phyloP scores from a whole-genome alignment of 2,113 vertebrate species.

The Merops nubicus region DNA sequence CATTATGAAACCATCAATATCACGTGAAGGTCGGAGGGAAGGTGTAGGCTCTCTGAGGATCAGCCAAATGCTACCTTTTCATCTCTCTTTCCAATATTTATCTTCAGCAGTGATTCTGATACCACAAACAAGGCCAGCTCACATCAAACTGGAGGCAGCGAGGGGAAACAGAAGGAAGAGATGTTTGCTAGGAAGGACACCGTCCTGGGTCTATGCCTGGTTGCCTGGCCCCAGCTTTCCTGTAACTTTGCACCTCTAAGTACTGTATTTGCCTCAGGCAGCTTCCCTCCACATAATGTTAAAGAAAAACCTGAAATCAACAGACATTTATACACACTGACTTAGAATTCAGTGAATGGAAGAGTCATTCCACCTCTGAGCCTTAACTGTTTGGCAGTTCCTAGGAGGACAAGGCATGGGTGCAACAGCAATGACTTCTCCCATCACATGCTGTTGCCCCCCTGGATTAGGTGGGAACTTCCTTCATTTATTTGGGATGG shows the following conservation, averaged over 20 bases:
- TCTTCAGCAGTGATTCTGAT: not conserved
- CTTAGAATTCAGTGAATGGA: not conserved
- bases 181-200: not conserved
- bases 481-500: not conserved
- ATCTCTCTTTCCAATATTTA: not conserved
- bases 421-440: not conserved
- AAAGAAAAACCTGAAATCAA: slow-evolving; percentile 22
- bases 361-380: not conserved
- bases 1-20: slow-evolving; percentile 43
- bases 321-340: not conserved
- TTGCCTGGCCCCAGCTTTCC: not conserved
- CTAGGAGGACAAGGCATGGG: not conserved
- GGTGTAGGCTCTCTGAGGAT: slow-evolving; percentile 10
- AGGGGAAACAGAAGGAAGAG: not conserved
- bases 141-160: not conserved
- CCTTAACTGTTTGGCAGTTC: not conserved
- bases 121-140: not conserved
- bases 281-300: not conserved
- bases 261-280: slow-evolving; percentile 44
- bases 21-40: not conserved
- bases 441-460: not conserved
- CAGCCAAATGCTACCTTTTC: not conserved
- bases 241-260: slow-evolving; percentile 1
- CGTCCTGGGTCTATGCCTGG: not conserved
- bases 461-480: not conserved